phyloP scores from a whole-genome alignment of 2,113 vertebrate species.

The Ceyx margarethae region DNA sequence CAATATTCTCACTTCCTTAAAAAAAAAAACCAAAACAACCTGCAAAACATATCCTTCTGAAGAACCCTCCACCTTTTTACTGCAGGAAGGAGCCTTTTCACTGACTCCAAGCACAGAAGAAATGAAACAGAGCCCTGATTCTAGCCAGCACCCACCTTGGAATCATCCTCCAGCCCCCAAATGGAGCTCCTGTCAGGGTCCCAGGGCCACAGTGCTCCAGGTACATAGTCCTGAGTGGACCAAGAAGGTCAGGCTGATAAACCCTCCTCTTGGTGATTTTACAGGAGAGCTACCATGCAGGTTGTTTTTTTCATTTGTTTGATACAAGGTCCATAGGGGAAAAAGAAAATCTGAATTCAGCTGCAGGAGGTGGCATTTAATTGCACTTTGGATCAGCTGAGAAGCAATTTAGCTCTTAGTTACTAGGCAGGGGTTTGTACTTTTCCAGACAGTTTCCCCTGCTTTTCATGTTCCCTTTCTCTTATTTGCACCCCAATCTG shows the following conservation, averaged over 20 bases:
- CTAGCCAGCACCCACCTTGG: neutral
- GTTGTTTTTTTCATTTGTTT: neutral
- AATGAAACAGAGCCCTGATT: neutral
- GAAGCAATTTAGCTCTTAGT: conserved; percentile 1
- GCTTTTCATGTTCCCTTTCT: neutral
- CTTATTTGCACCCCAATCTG: neutral
- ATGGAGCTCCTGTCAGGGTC: neutral
- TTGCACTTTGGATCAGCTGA: conserved; percentile 32
- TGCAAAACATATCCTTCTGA: neutral
- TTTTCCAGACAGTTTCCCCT: conserved; percentile 4
- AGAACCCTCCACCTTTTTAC: neutral
- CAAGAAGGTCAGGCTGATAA: neutral
- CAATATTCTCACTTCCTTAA: neutral
- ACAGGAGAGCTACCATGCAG: neutral
- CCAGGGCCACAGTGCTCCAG: neutral
- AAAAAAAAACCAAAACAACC: neutral
- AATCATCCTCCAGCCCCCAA: neutral
- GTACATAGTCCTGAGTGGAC: neutral
- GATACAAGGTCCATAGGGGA: neutral
- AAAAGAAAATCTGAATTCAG: conserved; percentile 40
- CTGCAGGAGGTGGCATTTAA: conserved; percentile 50
- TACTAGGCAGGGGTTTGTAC: conserved; percentile 15
- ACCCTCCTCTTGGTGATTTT: neutral
- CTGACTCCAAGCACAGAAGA: neutral
- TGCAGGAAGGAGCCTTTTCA: neutral